Evolutionary conservation across 2,113 vertebrate genomes (phyloP).

Genomic region (Leptodactylus fuscus): DNA sequence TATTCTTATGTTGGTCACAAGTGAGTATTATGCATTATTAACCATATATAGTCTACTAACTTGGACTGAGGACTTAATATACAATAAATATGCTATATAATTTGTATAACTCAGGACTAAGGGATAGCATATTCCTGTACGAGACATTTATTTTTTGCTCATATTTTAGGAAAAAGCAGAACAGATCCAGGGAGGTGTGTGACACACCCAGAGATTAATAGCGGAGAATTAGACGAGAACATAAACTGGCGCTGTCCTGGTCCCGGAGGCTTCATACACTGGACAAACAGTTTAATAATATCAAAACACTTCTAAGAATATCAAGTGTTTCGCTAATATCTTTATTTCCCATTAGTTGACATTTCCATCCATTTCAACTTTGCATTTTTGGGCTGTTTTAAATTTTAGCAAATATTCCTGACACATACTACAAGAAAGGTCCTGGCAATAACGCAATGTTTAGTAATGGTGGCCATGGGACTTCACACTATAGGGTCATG

Average conservation of each 20-base stretch:
- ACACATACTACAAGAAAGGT: background rate
- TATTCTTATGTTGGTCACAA: too few species aligned
- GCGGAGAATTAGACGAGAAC: background rate
- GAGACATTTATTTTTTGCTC: background rate
- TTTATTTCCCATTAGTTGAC: background rate
- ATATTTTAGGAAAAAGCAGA: conserved; percentile 7
- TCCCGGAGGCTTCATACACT: background rate
- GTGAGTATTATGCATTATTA: too few species aligned
- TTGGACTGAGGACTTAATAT: too few species aligned
- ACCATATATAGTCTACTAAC: too few species aligned
- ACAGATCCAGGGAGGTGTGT: background rate
- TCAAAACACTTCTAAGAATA: conserved; percentile 11
- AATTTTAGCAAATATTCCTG: background rate
- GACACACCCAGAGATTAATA: conserved; percentile 44
- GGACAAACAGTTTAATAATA: background rate
- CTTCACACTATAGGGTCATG: conserved; percentile 2
- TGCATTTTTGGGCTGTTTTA: background rate
- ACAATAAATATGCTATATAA: too few species aligned
- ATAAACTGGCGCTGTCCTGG: background rate
- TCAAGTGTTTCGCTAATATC: background rate
- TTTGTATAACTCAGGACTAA: too few species aligned
- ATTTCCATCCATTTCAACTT: background rate
- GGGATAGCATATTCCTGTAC: too few species aligned
- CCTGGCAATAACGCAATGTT: background rate
- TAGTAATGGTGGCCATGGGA: background rate